Conservation (phyloP, 2,888 invertebrate species). For the Ormyrus pomaceus region DNA sequence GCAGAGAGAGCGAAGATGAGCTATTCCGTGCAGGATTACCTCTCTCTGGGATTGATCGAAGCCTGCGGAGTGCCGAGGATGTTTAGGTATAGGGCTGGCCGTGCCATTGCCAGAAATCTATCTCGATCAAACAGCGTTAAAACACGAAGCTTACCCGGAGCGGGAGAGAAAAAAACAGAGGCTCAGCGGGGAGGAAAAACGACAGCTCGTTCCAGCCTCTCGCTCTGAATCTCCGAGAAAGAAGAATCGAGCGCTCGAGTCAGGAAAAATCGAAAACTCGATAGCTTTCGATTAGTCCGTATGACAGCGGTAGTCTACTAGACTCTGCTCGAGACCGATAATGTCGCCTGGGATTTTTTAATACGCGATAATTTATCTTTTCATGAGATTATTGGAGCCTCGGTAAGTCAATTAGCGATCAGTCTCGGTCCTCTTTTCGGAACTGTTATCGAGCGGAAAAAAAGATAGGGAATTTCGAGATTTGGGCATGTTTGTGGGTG, state of each 20-base stretch:
- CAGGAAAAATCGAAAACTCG: constrained; percentile 34
- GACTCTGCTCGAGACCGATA: too few species aligned
- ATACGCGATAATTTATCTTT: too few species aligned
- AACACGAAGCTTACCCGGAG: constrained; percentile 48
- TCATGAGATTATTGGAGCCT: too few species aligned
- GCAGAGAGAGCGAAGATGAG: constrained; percentile 3
- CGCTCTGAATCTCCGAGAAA: neutral
- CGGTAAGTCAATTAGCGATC: too few species aligned
- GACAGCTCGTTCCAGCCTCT: neutral
- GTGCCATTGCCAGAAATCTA: constrained; percentile 50
- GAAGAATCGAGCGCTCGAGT: constrained; percentile 21
- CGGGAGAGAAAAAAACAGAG: constrained; percentile 39
- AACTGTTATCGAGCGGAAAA: too few species aligned
- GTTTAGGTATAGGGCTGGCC: neutral
- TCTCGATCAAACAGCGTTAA: constrained; percentile 55
- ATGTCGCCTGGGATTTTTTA: too few species aligned
- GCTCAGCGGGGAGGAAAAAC: neutral
- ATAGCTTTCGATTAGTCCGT: constrained; percentile 49
- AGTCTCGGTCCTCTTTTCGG: too few species aligned
- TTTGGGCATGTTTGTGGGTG: neutral
- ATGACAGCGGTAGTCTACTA: neutral
- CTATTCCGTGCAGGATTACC: constrained; percentile 18
- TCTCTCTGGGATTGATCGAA: constrained; percentile 47
- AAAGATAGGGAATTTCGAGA: too few species aligned
- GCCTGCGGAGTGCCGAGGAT: constrained; percentile 8